phyloP scores from a whole-genome alignment of 2,797 vertebrate species.

The Catostomus latipinnis region DNA sequence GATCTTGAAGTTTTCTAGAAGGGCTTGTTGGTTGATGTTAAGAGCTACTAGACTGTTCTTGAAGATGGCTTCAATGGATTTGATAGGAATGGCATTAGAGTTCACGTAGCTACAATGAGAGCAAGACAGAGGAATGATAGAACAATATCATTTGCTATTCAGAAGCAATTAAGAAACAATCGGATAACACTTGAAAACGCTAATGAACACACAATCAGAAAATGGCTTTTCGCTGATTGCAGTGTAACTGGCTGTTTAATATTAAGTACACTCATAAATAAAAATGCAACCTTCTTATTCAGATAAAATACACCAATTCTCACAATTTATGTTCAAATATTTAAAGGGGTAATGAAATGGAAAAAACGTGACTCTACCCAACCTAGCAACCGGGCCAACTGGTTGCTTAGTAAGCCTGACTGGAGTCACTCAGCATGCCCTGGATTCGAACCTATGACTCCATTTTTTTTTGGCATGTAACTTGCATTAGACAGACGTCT shows the following conservation, averaged over 20 bases:
- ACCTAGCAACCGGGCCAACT: too few species aligned
- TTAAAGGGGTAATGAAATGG: too few species aligned
- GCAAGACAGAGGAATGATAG: neutral
- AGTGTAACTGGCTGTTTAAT: neutral
- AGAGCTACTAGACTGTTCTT: constrained; percentile 77
- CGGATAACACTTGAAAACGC: neutral
- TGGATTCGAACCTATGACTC: too few species aligned
- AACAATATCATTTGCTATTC: neutral
- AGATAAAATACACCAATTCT: too few species aligned
- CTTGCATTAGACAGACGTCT: too few species aligned
- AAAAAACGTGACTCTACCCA: too few species aligned
- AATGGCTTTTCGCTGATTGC: neutral
- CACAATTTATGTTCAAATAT: too few species aligned
- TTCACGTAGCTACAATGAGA: constrained; percentile 74
- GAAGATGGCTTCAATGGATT: constrained; percentile 73
- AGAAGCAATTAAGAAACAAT: neutral
- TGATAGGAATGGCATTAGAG: constrained; percentile 70
- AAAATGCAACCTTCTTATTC: too few species aligned
- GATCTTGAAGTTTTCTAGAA: constrained; percentile 68
- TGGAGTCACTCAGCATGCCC: too few species aligned
- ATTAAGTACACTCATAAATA: too few species aligned
- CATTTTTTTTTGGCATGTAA: too few species aligned
- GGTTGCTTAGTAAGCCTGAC: too few species aligned
- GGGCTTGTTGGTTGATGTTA: constrained; percentile 64
- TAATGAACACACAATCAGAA: neutral